Conservation (phyloP, 2,797 vertebrate genomes). For the Tapera naevia region DNA sequence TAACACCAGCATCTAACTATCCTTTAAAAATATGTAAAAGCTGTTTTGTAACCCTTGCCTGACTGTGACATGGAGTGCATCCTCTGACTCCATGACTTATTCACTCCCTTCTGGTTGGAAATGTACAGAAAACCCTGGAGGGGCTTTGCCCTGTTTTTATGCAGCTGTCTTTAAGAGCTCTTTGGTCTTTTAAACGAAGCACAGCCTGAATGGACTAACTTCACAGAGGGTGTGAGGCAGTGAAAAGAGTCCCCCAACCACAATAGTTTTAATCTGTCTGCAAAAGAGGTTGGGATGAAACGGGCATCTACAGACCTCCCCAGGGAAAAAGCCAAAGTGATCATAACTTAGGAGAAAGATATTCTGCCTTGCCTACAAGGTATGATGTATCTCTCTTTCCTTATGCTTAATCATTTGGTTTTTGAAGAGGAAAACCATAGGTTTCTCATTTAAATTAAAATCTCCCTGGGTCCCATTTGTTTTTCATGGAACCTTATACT, state of each 20-base stretch:
- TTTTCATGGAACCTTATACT: slow-evolving; percentile 1
- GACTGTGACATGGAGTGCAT: neutral
- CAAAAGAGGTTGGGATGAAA: neutral
- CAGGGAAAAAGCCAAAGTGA: neutral
- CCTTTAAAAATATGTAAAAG: neutral
- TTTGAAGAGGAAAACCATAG: neutral
- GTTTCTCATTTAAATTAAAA: neutral
- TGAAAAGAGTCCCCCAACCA: neutral
- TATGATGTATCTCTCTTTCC: neutral
- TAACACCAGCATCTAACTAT: neutral
- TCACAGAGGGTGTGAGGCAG: neutral
- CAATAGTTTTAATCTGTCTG: neutral
- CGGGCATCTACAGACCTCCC: neutral
- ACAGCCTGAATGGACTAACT: neutral
- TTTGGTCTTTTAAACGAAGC: neutral
- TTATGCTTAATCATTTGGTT: neutral
- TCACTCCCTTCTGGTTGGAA: neutral
- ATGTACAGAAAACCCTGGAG: neutral
- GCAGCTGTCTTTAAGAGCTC: neutral
- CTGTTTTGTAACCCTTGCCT: neutral
- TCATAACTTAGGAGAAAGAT: neutral
- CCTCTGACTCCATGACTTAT: neutral
- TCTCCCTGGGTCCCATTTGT: neutral
- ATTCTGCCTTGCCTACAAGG: neutral
- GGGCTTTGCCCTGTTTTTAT: neutral